Evolutionary conservation across 2,113 vertebrate genomes (phyloP).

Genomic region (Pomatorhinus ruficollis): DNA sequence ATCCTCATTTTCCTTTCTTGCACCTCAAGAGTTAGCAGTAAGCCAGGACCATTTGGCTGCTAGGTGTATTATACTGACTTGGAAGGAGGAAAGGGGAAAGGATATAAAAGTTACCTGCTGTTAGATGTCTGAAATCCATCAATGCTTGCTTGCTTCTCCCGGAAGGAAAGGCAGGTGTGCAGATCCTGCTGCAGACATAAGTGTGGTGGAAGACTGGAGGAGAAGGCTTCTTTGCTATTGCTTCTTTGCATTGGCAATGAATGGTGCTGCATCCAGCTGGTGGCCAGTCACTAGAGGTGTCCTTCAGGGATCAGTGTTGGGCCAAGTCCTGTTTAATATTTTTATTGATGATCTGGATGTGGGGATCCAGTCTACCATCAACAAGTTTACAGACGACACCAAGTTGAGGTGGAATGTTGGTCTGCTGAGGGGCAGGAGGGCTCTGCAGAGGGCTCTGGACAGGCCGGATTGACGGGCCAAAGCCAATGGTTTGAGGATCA

Average conservation of each 20-base stretch:
- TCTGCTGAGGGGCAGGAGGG: neutral
- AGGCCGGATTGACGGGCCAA: fast-evolving
- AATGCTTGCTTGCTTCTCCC: neutral
- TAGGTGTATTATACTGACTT: neutral
- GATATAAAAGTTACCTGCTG: neutral
- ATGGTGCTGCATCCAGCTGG: neutral
- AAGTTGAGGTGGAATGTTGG: fast-evolving
- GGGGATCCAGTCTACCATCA: neutral
- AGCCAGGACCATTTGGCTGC: neutral
- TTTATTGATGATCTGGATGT: neutral
- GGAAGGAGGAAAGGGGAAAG: neutral
- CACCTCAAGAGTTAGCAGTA: neutral
- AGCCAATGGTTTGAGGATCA: fast-evolving
- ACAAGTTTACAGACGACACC: neutral
- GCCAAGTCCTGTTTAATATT: neutral
- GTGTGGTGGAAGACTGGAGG: neutral
- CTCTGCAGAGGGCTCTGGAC: neutral
- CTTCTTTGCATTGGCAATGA: neutral
- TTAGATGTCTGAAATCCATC: neutral
- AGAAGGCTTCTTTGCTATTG: neutral
- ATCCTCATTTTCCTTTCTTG: neutral
- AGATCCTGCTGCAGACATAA: neutral
- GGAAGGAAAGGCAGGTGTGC: neutral
- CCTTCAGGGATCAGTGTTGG: neutral
- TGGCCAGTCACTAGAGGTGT: neutral